phyloP scores from a whole-genome alignment of 2,888 invertebrate genomes.

The Epiblema foenella region DNA sequence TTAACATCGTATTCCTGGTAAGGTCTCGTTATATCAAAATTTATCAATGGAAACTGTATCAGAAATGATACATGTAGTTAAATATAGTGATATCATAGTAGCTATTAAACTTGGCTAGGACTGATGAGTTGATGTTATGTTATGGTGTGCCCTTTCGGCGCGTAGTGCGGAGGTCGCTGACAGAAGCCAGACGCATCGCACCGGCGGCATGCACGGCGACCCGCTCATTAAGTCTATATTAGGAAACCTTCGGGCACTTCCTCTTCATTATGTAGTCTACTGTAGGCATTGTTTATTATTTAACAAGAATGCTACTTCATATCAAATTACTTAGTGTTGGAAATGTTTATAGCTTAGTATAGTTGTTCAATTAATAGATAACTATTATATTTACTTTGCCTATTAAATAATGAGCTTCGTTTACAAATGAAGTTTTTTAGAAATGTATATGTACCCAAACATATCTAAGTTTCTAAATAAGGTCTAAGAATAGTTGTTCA shows the following conservation, averaged over 20 bases:
- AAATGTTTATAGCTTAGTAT: background rate
- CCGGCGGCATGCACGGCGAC: slow-evolving; percentile 12
- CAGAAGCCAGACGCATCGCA: slow-evolving; percentile 16
- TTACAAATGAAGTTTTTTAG: background rate
- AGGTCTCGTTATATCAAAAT: slow-evolving; percentile 61
- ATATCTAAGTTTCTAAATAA: no score
- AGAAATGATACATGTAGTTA: background rate
- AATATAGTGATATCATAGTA: background rate
- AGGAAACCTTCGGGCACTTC: slow-evolving; percentile 38
- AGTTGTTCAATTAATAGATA: background rate
- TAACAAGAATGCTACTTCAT: background rate
- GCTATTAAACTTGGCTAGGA: background rate
- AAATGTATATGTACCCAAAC: background rate
- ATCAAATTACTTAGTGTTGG: background rate
- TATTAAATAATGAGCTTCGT: background rate
- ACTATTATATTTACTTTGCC: background rate
- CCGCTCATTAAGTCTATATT: slow-evolving; percentile 39
- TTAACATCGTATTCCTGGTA: slow-evolving; percentile 91
- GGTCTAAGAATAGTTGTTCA: background rate
- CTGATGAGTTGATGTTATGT: slow-evolving; percentile 17
- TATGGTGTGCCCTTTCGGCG: slow-evolving; percentile 4
- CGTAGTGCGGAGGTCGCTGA: slow-evolving; percentile 12
- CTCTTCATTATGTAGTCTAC: slow-evolving; percentile 21
- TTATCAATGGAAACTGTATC: slow-evolving; percentile 27
- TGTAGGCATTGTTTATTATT: slow-evolving; percentile 29